phyloP scores from a whole-genome alignment of 1,140 invertebrate genomes.

The Aphelenchoides avenae region DNA sequence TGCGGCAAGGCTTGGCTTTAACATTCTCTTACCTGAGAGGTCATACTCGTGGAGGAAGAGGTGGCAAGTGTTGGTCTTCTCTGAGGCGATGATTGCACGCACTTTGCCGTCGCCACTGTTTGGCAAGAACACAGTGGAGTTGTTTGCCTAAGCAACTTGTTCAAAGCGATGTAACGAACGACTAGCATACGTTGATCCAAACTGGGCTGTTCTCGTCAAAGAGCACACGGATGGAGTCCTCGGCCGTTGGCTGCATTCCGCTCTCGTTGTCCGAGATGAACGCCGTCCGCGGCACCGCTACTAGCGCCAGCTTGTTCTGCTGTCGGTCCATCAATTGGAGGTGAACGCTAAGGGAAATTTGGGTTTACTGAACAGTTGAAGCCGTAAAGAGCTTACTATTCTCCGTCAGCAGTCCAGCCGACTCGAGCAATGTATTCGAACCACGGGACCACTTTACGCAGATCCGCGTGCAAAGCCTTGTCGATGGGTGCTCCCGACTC shows the following conservation, averaged over 20 bases:
- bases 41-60: conserved; percentile 29
- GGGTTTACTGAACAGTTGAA: too few relatives aligned
- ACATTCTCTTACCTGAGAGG: too few relatives aligned
- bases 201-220: conserved; percentile 30
- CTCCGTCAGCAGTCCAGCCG: conserved; percentile 35
- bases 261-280: conserved; percentile 18
- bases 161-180: conserved; percentile 8
- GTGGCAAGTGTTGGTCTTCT: conserved; percentile 43
- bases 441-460: conserved; percentile 35
- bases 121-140: conserved; percentile 32
- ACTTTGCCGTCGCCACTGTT: conserved; percentile 6
- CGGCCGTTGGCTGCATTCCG: not conserved
- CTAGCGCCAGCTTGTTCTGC: conserved; percentile 26
- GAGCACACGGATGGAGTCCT: conserved; percentile 17
- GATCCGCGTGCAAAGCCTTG: conserved; percentile 6
- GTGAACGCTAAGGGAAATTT: conserved; percentile 29
- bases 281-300: conserved; percentile 22
- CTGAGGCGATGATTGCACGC: conserved; percentile 36
- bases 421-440: conserved; percentile 34
- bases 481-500: conserved; percentile 18
- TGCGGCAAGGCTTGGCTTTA: too few relatives aligned
- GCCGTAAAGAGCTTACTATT: too few relatives aligned
- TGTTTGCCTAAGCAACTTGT: conserved; percentile 44
- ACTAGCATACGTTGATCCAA: conserved; percentile 44
- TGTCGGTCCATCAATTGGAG: conserved; percentile 30